phyloP scores from a whole-genome alignment of 2,888 invertebrate species.

The Tupiocoris notatus region DNA sequence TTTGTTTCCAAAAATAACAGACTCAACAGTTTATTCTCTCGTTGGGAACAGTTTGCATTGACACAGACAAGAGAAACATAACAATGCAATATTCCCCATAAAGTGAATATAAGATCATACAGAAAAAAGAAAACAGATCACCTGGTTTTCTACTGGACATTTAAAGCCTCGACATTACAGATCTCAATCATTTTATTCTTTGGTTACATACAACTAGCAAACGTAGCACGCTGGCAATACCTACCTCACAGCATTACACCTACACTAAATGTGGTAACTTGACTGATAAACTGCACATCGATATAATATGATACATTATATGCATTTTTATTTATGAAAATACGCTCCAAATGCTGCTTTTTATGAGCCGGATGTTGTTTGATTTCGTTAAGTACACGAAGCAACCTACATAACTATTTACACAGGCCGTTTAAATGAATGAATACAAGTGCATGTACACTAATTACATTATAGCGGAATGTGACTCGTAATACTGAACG shows the following conservation, averaged over 20 bases:
- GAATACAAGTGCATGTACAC: background rate
- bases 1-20: slow-evolving; percentile 24
- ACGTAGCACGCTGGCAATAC: background rate
- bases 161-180: background rate
- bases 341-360: background rate
- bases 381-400: background rate
- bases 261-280: background rate
- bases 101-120: background rate
- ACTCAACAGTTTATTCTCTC: slow-evolving; percentile 18
- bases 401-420: background rate
- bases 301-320: background rate
- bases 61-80: background rate
- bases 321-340: too few species aligned
- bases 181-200: background rate
- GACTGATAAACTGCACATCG: background rate
- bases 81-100: background rate
- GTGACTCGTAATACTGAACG: background rate
- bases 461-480: background rate
- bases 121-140: too few species aligned
- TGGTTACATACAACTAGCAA: background rate
- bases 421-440: background rate
- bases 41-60: background rate
- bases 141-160: background rate
- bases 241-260: background rate
- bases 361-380: background rate